Evolutionary conservation across 37 sponge, comb jelly and placozoan genomes (phyloP).

Genomic region (Eunapius fragilis): DNA sequence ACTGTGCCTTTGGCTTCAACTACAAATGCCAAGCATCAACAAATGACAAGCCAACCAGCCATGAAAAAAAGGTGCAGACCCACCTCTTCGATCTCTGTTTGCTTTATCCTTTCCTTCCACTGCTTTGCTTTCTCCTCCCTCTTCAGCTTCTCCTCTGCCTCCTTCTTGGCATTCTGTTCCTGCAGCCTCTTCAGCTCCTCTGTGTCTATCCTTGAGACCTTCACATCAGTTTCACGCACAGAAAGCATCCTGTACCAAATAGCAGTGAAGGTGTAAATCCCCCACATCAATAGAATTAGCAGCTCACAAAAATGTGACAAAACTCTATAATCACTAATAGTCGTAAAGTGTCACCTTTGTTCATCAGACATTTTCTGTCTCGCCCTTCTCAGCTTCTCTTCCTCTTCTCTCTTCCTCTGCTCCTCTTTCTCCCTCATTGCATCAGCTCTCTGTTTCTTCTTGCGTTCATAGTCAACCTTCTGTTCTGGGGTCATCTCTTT

Average conservation of each 20-base stretch:
- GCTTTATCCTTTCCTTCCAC: slow-evolving; percentile 13
- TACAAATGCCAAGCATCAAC: background rate
- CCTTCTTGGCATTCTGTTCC: slow-evolving; percentile 23
- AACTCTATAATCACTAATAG: background rate
- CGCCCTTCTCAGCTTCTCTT: slow-evolving; percentile 35
- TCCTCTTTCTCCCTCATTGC: slow-evolving; percentile 40
- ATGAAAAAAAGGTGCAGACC: background rate
- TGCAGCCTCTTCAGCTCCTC: slow-evolving; percentile 30
- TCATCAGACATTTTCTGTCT: slow-evolving; percentile 42
- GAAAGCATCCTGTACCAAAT: background rate
- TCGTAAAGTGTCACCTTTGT: background rate
- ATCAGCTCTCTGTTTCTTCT: slow-evolving; percentile 40
- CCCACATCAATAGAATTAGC: no score
- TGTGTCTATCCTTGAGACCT: background rate
- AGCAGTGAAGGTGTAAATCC: background rate
- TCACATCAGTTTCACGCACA: slow-evolving; percentile 36
- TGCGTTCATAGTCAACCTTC: slow-evolving; percentile 37
- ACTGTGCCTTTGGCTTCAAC: slow-evolving; percentile 43
- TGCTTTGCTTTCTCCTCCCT: slow-evolving; percentile 24
- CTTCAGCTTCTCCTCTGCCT: slow-evolving; percentile 30
- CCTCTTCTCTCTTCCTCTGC: slow-evolving; percentile 44
- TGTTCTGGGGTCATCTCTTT: slow-evolving; percentile 56
- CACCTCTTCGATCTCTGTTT: slow-evolving; percentile 26
- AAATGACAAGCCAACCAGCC: background rate
- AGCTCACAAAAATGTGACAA: no score